Base-by-base conservation (phyloP, 2,113 vertebrate genomes). In the Rhinopomastus cyanomelas region DNA sequence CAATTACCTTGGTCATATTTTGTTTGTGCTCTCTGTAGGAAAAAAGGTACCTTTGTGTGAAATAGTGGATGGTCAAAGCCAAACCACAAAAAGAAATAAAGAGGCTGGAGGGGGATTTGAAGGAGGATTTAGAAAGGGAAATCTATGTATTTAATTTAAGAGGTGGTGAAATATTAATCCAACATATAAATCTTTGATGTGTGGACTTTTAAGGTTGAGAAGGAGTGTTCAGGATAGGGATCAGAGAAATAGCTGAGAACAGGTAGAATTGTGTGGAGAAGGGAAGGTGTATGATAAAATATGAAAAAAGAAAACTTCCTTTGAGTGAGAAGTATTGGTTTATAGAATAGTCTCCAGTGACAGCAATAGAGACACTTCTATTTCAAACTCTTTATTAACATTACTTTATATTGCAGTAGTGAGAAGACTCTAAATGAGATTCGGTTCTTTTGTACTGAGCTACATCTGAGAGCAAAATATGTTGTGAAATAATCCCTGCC, bases 151-250 rank as follows among this genome's bases (percentile, higher is more conserved):
- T 87, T 91, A 81, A 73, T 71, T 73, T 48, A 86, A 81, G 59
- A 81, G 48, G 67, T 87, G 77, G 73, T 94, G 51, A 95, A 94
- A 92, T 74, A 87, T 87, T 90, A 32, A 94, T 85, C 37, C 17
- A 61, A 55, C 51, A 60, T 69, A 73, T 89, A 81, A 79, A 95
- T 79, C 51, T 87, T 94, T 81, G 61, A 91, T 72, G 46, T 85
- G 16, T 21, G 18, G 62, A 84, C 51, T 86, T 92, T 5, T 60
- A n/a, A 91, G 62, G 62, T 84, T 53, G 21, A n/a, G 53, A 81
- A 81, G 34, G 37, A 80, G 2, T 57, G 14, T 17, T 83, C 66
- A 68, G 69, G 75, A 80, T 16, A 79, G 61, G 1, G 9, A 39
- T 61, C 36, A 72, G 46, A 13, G 76, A 36, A 86, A n/a, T 32